Evolutionary conservation across 1,140 invertebrate genomes (phyloP).

Genomic region (Sminthurides bifidus): DNA sequence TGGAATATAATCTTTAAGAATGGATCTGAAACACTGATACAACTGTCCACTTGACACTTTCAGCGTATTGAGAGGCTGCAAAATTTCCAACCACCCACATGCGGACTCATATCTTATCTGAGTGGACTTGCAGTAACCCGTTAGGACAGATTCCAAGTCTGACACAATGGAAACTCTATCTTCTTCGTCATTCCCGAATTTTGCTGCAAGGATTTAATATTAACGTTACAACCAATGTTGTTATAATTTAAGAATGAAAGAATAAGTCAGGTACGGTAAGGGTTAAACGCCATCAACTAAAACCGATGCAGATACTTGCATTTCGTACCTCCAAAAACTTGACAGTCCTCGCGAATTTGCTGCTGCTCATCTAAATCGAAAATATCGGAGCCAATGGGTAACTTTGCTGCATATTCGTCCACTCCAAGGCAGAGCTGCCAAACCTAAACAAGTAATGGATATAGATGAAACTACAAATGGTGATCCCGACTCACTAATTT

Average conservation of each 20-base stretch:
- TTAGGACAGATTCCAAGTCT: constrained; percentile 90
- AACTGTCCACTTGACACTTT: constrained; percentile 71
- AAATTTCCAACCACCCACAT: constrained; percentile 87
- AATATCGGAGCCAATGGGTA: constrained; percentile 83
- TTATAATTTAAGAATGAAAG: too few species aligned
- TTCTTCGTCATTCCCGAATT: constrained; percentile 86
- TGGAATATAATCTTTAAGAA: constrained; percentile 81
- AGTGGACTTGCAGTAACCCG: constrained; percentile 84
- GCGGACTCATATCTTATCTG: constrained; percentile 48
- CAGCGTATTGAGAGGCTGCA: too few species aligned
- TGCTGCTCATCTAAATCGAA: constrained; percentile 91
- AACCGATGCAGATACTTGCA: constrained; percentile 73
- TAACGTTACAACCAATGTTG: too few species aligned
- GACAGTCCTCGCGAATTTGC: constrained; percentile 76
- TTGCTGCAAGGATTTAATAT: constrained; percentile 52
- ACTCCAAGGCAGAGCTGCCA: constrained; percentile 81
- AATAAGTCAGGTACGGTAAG: too few species aligned
- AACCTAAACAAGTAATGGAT: constrained; percentile 43
- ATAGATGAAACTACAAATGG: background rate
- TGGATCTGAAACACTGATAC: constrained; percentile 87
- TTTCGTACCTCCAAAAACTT: constrained; percentile 73
- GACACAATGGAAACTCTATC: constrained; percentile 79
- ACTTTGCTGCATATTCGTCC: constrained; percentile 62
- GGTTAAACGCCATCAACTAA: too few species aligned
- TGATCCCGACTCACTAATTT: too few species aligned